phyloP scores from a whole-genome alignment of 2,113 vertebrate species.

The Rutilus rutilus region DNA sequence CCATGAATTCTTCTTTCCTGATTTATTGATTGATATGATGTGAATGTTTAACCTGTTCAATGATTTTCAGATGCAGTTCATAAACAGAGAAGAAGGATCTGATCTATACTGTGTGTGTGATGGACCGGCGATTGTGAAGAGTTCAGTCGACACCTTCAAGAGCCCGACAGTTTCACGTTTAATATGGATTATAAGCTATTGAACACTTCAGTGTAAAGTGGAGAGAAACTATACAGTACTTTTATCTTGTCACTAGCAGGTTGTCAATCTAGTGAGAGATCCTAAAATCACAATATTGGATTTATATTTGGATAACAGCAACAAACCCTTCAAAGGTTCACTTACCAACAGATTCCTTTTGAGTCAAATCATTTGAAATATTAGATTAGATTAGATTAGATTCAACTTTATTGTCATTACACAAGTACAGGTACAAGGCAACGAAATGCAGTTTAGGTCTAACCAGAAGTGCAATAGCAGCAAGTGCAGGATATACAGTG shows the following conservation, averaged over 20 bases:
- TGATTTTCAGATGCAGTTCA: slow-evolving; percentile 4
- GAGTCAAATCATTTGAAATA: too few species aligned
- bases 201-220: neutral
- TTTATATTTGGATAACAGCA: too few species aligned
- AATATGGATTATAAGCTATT: neutral
- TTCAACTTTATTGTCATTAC: too few species aligned
- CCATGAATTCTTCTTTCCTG: neutral
- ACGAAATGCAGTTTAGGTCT: too few species aligned
- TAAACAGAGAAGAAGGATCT: neutral
- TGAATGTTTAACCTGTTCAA: slow-evolving; percentile 8
- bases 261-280: too few species aligned
- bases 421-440: too few species aligned
- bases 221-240: neutral
- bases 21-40: neutral
- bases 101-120: neutral
- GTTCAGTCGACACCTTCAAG: neutral
- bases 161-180: neutral
- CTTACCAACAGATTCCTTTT: too few species aligned
- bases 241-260: neutral
- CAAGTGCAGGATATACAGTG: too few species aligned
- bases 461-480: too few species aligned
- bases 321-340: too few species aligned
- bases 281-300: too few species aligned
- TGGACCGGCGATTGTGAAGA: neutral
- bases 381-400: too few species aligned